phyloP scores from a whole-genome alignment of 2,888 invertebrate genomes.

The Spicauda simplicius region DNA sequence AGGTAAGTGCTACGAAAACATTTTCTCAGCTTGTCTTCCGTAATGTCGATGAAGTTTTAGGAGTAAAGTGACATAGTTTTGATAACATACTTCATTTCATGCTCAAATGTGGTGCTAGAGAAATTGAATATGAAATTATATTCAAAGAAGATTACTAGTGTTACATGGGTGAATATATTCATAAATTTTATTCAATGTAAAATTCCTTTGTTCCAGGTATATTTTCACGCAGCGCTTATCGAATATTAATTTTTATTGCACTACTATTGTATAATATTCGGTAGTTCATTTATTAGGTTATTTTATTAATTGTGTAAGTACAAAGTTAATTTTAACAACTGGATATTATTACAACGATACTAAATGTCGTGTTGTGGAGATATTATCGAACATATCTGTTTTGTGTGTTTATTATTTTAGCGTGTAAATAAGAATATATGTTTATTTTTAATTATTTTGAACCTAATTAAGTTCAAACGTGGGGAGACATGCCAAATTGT shows the following conservation, averaged over 20 bases:
- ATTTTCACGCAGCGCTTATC: slow-evolving; percentile 54
- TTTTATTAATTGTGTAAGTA: slow-evolving; percentile 46
- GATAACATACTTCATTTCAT: not conserved
- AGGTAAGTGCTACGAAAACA: slow-evolving; percentile 66
- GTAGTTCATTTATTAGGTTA: slow-evolving; percentile 57
- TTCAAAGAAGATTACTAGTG: too few relatives aligned
- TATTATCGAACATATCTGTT: slow-evolving; percentile 14
- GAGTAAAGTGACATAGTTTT: slow-evolving; percentile 3
- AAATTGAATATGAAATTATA: too few relatives aligned
- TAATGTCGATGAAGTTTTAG: slow-evolving; percentile 12
- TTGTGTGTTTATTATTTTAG: slow-evolving; percentile 6
- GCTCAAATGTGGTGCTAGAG: not conserved
- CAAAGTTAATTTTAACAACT: slow-evolving; percentile 49
- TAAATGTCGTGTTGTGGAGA: slow-evolving; percentile 48
- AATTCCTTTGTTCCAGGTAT: slow-evolving; percentile 67
- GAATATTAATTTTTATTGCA: slow-evolving; percentile 58
- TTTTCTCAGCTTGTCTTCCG: slow-evolving; percentile 29
- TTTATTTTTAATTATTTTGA: slow-evolving; percentile 26
- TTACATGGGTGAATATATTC: not conserved
- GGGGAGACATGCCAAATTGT: slow-evolving; percentile 21
- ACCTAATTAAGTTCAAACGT: slow-evolving; percentile 2
- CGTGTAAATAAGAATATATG: slow-evolving; percentile 41
- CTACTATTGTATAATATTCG: slow-evolving; percentile 67
- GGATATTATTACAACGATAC: slow-evolving; percentile 43
- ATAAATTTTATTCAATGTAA: not conserved